Conservation (phyloP, 30 jellyfish, hydroid and myxozoan species). For the Sanderia malayensis region DNA sequence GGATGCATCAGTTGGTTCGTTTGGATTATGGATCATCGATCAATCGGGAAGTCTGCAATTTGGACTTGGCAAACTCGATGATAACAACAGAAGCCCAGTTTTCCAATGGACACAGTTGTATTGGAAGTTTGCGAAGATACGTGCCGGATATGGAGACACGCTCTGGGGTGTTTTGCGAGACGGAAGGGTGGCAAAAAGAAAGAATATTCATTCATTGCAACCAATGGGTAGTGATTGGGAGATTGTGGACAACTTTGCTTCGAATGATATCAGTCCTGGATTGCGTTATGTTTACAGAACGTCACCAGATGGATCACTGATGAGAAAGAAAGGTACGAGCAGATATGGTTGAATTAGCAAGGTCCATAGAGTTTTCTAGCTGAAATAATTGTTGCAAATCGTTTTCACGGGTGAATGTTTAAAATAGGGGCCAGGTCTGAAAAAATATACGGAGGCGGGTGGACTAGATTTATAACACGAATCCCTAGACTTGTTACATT, state of each 20-base stretch:
- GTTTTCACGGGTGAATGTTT: too few species aligned
- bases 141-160: slow-evolving; percentile 87
- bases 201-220: slow-evolving; percentile 27
- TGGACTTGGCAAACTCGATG: slow-evolving; percentile 13
- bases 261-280: slow-evolving; percentile 38
- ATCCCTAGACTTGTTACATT: too few species aligned
- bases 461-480: too few species aligned
- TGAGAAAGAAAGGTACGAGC: slow-evolving; percentile 21
- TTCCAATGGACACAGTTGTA: slow-evolving; percentile 33
- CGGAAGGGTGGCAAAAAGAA: slow-evolving; percentile 48
- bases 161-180: slow-evolving; percentile 77
- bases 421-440: too few species aligned
- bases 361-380: too few species aligned
- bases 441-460: too few species aligned
- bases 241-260: slow-evolving; percentile 7
- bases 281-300: slow-evolving; percentile 26
- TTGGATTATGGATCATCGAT: slow-evolving; percentile 50
- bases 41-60: slow-evolving; percentile 35
- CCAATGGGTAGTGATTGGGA: slow-evolving; percentile 76
- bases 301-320: slow-evolving; percentile 29
- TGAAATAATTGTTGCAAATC: too few species aligned
- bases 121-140: slow-evolving; percentile 28
- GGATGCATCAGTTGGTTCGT: slow-evolving; percentile 48
- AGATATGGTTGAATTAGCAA: too few species aligned
- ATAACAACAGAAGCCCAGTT: background rate